Evolutionary conservation across 2,113 vertebrate genomes (phyloP), one percentile per base, ranked within the genome.

Genomic region (Pycnonotus jocosus): DNA sequence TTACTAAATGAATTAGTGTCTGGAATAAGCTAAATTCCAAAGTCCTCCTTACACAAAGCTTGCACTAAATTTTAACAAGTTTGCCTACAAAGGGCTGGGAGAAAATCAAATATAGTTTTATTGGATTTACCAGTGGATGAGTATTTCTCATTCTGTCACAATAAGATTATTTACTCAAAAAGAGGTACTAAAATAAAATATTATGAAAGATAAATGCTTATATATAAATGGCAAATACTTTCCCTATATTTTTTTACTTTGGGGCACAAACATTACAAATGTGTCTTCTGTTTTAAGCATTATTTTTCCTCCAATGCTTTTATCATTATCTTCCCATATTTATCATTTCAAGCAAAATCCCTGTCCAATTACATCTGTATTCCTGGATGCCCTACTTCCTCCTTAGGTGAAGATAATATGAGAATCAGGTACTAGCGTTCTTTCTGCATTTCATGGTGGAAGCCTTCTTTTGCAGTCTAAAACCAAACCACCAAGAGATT

Each of bases 111-210:
- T 95, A 64, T 71, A 79, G 40, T 58, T 81, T 92, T 84, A 92
- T 84, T 97, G 6, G n/a, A 94, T 97, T 97, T 86, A 91, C 61
- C 38, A 88, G 65, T 48, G 69, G 69, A 91, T 86, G 69, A 92
- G 74, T 91, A 92, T 95, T 95, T 92, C 86, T 95, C 89, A 94
- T 96, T 92, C 91, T 94, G 80, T 80, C 89, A 81, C 80, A 93
- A 50, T 77, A 86, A 90, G 56, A 88, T 86, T 95, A 93, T 88
- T 93, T 83, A 93, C 38, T 94, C 4, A 9, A 28, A 84, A 88
- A 83, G 44, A 90, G 47, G 27, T 88, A 35, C 51, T 74, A 88
- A 92, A 94, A 94, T 81, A 83, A 92, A 92, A 86, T 74, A 92
- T 71, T 83, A 72, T 60, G 56, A 78, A 92, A 92, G 68, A 86